Conservation (phyloP, 2,797 vertebrate genomes). For the Enteromius thamalakanensis region DNA sequence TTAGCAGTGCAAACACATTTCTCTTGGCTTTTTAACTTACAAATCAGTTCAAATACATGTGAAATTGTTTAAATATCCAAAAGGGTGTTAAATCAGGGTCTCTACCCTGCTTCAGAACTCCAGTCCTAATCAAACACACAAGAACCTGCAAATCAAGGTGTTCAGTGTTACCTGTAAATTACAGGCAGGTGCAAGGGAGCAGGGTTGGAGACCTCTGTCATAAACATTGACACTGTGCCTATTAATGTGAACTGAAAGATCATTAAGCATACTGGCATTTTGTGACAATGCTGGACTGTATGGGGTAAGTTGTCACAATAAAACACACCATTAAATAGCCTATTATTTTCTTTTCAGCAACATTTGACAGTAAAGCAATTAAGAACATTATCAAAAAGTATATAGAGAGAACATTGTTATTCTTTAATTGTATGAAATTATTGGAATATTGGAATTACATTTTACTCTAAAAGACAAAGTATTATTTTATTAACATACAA, state of each 20-base stretch:
- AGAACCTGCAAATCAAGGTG: background rate
- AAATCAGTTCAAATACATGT: background rate
- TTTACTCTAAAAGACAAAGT: background rate
- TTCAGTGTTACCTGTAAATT: background rate
- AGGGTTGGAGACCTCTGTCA: background rate
- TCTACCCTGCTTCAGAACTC: background rate
- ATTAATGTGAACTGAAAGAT: background rate
- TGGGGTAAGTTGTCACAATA: background rate
- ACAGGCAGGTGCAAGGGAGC: background rate
- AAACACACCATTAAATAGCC: background rate
- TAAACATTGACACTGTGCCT: background rate
- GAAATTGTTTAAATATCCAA: background rate
- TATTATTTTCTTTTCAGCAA: background rate
- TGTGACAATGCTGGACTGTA: too few relatives aligned
- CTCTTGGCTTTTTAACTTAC: slow-evolving; percentile 49
- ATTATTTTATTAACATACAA: background rate
- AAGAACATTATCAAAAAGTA: background rate
- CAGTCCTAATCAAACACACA: background rate
- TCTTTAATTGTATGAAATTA: background rate
- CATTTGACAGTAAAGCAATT: background rate
- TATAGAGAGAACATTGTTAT: background rate
- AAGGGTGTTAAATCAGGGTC: background rate
- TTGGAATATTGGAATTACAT: background rate
- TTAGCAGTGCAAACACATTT: slow-evolving; percentile 43
- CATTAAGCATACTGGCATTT: too few relatives aligned